These are phyloP conservation scores for Melanaphis sacchari DNA, from an alignment of 1,140 invertebrate genomes.

Conservation along the genomic window DNA sequence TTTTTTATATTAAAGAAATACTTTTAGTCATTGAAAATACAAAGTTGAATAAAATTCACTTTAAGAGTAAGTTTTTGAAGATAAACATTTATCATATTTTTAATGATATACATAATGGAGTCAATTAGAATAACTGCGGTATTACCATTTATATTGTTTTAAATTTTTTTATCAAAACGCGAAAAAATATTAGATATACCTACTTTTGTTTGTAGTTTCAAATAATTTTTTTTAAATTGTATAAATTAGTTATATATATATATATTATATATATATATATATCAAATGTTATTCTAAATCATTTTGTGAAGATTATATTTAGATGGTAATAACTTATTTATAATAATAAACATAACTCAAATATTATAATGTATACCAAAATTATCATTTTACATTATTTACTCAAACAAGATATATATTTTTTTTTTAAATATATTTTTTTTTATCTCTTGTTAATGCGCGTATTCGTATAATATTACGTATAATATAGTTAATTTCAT, in stretches of 20 bases:
- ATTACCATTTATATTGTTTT: neutral
- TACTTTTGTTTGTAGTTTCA: neutral
- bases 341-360: neutral
- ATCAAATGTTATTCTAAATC: neutral
- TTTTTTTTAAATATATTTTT: neutral
- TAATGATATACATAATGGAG: neutral
- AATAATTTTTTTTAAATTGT: neutral
- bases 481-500: neutral
- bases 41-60: neutral
- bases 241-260: neutral
- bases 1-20: too few species aligned
- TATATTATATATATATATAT: too few species aligned
- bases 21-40: neutral
- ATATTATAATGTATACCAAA: neutral
- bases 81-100: neutral
- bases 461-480: neutral
- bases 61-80: neutral
- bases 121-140: neutral
- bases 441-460: neutral
- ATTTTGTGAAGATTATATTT: neutral
- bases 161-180: neutral
- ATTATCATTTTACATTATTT: neutral
- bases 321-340: neutral
- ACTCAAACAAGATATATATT: neutral
- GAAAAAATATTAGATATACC: neutral